Conservation (phyloP, 2,113 vertebrate species). For the Xyliphius kryptos region DNA sequence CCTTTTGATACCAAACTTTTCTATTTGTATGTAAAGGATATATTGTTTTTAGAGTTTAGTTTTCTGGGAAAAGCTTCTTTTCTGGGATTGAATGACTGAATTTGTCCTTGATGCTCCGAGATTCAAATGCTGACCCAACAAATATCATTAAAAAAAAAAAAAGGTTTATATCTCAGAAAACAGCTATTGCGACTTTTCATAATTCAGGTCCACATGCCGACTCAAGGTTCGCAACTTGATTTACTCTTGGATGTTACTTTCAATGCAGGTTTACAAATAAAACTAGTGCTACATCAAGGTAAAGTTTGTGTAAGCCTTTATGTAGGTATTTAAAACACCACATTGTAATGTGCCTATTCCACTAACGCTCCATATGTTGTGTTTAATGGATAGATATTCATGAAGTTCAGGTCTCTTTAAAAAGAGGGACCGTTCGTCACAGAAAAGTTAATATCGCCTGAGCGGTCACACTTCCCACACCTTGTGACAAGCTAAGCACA, state of each 20-base stretch:
- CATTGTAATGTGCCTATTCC: too few species aligned
- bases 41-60: slow-evolving; percentile 22
- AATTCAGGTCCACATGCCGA: not conserved
- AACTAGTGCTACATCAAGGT: not conserved
- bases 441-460: not conserved
- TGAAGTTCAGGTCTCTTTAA: slow-evolving; percentile 9
- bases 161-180: too few species aligned
- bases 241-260: not conserved
- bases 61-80: slow-evolving; percentile 8
- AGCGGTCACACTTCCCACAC: slow-evolving; percentile 32
- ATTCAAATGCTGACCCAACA: too few species aligned
- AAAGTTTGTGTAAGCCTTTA: not conserved
- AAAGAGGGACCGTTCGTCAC: slow-evolving; percentile 11
- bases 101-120: too few species aligned
- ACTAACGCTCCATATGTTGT: not conserved
- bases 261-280: slow-evolving; percentile 12
- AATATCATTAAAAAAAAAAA: too few species aligned
- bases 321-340: too few species aligned
- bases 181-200: too few species aligned
- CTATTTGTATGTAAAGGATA: slow-evolving; percentile 20
- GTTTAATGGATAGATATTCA: not conserved
- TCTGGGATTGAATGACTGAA: not conserved
- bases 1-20: slow-evolving; percentile 34
- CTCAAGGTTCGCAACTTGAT: slow-evolving; percentile 1
- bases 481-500: slow-evolving; percentile 37